Evolutionary conservation across 1,140 invertebrate genomes (phyloP).

Genomic region (Saccostrea echinata): DNA sequence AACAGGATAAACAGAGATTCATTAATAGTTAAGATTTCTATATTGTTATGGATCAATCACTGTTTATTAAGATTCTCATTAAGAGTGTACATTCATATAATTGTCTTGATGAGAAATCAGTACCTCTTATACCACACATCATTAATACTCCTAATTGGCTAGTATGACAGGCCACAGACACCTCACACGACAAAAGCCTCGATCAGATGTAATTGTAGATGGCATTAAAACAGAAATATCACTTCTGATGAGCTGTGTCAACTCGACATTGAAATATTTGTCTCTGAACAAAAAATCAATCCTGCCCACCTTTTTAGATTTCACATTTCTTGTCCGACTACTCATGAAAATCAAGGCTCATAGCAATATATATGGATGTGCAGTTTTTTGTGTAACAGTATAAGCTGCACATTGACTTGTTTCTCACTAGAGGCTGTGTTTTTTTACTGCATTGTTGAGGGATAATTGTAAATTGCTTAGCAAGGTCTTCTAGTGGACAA

Average conservation of each 20-base stretch:
- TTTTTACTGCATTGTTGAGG: background rate
- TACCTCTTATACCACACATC: too few species aligned
- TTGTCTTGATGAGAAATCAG: too few species aligned
- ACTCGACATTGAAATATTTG: background rate
- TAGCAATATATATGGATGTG: background rate
- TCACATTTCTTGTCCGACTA: background rate
- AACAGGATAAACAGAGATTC: too few species aligned
- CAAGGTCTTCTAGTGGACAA: too few species aligned
- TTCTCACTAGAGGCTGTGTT: background rate
- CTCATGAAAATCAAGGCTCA: background rate
- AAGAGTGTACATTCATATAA: too few species aligned
- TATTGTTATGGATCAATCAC: too few species aligned
- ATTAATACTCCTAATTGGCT: too few species aligned
- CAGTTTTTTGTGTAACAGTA: background rate
- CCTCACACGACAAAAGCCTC: background rate
- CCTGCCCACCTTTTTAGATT: background rate
- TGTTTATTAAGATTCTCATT: too few species aligned
- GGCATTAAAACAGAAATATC: background rate
- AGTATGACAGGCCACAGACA: too few species aligned
- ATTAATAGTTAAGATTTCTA: too few species aligned
- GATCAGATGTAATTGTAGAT: background rate
- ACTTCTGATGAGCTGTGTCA: background rate
- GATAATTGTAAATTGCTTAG: background rate
- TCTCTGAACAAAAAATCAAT: slow-evolving; percentile 36
- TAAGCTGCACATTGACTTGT: background rate